These are phyloP conservation scores for Botia almorhae DNA, from an alignment of 2,797 vertebrate species.

Conservation along the genomic window DNA sequence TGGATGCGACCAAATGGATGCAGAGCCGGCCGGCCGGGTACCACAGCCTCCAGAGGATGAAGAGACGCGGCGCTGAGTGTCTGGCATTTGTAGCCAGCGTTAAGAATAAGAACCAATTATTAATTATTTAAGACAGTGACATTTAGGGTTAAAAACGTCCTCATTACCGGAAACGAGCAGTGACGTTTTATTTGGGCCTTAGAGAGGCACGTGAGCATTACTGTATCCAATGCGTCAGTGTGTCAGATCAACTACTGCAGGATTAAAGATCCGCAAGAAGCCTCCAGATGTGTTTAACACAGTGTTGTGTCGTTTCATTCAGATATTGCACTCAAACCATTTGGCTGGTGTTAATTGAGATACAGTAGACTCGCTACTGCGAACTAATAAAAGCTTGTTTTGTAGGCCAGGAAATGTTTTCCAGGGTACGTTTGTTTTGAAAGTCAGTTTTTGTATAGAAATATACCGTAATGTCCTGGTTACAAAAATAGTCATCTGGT, in stretches of 20 bases:
- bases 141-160: background rate
- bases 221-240: background rate
- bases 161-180: background rate
- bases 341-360: background rate
- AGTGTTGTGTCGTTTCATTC: conserved; percentile 4
- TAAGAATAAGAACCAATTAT: background rate
- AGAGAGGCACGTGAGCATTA: conserved; percentile 20
- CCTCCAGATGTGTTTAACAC: background rate
- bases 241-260: conserved; percentile 18
- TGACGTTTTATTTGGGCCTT: conserved; percentile 1
- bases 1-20: conserved; percentile 67
- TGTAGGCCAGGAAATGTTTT: background rate
- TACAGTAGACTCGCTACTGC: background rate
- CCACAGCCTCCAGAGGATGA: conserved; percentile 8
- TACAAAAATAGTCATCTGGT: no score
- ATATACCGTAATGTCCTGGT: background rate
- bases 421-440: background rate
- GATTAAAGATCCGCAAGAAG: background rate
- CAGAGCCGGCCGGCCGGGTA: conserved; percentile 42
- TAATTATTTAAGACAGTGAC: background rate
- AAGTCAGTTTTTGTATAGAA: background rate
- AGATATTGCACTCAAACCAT: background rate
- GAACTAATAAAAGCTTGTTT: background rate
- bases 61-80: background rate
- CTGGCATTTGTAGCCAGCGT: background rate